phyloP scores from a whole-genome alignment of 2,888 invertebrate genomes.

The Halictus quadricinctus region DNA sequence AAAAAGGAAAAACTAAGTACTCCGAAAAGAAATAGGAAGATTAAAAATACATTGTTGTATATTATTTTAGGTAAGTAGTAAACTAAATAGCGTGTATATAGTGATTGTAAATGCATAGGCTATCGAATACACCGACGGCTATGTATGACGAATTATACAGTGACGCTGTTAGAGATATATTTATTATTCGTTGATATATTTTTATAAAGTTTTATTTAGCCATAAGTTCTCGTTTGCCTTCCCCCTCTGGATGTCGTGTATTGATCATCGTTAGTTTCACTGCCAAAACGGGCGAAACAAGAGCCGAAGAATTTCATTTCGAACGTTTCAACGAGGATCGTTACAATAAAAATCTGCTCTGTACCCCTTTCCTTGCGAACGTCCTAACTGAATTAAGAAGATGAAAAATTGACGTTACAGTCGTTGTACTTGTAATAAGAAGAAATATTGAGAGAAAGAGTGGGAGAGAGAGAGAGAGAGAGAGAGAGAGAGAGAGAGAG shows the following conservation, averaged over 20 bases:
- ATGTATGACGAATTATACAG: conserved; percentile 73
- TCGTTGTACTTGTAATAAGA: not conserved
- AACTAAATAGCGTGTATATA: conserved; percentile 79
- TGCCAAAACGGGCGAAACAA: conserved; percentile 29
- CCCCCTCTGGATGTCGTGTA: conserved; percentile 58
- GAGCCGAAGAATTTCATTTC: conserved; percentile 32
- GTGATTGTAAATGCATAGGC: conserved; percentile 77
- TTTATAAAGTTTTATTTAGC: conserved; percentile 81
- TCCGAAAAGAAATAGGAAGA: conserved; percentile 51
- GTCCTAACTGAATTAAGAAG: conserved; percentile 33
- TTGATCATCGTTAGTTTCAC: conserved; percentile 51
- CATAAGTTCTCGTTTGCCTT: conserved; percentile 72
- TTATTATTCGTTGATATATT: conserved; percentile 82
- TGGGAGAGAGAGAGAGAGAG: not conserved
- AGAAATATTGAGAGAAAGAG: not conserved
- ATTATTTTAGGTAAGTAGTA: conserved; percentile 73
- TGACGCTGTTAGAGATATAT: conserved; percentile 80
- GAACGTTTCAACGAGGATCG: conserved; percentile 55
- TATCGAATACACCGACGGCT: conserved; percentile 68
- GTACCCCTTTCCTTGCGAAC: conserved; percentile 30
- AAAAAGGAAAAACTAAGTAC: conserved; percentile 33
- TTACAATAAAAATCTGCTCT: conserved; percentile 51
- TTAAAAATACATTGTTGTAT: conserved; percentile 76
- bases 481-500: not conserved
- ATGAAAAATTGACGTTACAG: conserved; percentile 14